Conservation (phyloP, 2,113 vertebrate genomes). For the Psittacus erithacus region DNA sequence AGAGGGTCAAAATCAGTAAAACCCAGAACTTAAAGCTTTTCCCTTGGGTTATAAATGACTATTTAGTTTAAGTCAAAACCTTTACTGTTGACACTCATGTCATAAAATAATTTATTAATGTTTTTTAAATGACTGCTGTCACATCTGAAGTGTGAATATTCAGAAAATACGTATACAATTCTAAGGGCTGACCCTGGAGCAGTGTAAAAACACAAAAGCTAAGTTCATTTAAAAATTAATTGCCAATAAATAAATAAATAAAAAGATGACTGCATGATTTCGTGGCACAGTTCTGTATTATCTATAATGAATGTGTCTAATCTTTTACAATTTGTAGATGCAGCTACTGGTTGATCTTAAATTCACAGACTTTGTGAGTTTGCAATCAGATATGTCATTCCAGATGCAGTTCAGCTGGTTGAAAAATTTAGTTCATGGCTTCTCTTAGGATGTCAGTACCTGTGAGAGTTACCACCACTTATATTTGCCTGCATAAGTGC, state of each 20-base stretch:
- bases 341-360: background rate
- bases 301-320: background rate
- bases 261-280: background rate
- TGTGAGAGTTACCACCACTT: background rate
- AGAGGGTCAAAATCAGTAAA: background rate
- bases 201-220: background rate
- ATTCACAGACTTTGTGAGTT: background rate
- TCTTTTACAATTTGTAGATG: background rate
- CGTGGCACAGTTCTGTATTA: background rate
- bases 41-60: background rate
- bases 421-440: background rate
- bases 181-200: background rate
- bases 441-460: background rate
- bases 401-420: background rate
- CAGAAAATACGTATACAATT: background rate
- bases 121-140: background rate
- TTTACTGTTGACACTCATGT: background rate
- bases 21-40: background rate
- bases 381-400: background rate
- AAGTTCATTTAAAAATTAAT: background rate
- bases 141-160: background rate
- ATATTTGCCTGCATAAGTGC: background rate
- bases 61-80: background rate
- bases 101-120: background rate
- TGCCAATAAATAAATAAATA: background rate